Evolutionary conservation across 2,888 invertebrate species (phyloP).

Genomic region (Parelbella ahira): DNA sequence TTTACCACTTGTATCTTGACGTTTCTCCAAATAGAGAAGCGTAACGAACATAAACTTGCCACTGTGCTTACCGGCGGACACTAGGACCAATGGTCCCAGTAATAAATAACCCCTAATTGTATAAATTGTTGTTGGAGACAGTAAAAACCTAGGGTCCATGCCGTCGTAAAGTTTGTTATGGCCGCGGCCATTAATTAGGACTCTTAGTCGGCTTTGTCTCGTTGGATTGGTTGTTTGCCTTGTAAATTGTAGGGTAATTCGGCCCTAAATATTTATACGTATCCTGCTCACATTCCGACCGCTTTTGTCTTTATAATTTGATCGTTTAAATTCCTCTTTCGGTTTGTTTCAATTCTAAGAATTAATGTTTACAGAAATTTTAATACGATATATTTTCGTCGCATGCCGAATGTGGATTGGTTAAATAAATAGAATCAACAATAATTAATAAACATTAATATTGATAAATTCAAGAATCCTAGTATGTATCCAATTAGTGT

Average conservation of each 20-base stretch:
- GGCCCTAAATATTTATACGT: conserved; percentile 10
- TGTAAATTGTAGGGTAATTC: conserved; percentile 11
- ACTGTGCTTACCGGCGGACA: conserved; percentile 6
- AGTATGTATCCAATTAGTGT: too few species aligned
- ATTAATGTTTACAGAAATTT: too few species aligned
- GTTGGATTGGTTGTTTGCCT: conserved; percentile 14
- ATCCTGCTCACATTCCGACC: conserved; percentile 10
- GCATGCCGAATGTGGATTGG: too few species aligned
- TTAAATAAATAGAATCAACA: too few species aligned
- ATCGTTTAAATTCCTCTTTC: background rate
- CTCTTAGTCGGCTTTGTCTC: conserved; percentile 13
- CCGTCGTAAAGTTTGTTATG: conserved; percentile 24
- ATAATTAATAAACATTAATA: too few species aligned
- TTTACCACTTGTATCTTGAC: conserved; percentile 18
- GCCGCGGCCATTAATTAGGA: conserved; percentile 19
- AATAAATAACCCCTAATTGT: conserved; percentile 25
- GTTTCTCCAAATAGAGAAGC: conserved; percentile 24
- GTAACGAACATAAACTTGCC: conserved; percentile 16
- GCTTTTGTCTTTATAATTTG: background rate
- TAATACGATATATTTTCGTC: too few species aligned
- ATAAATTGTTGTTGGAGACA: conserved; percentile 18
- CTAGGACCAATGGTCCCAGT: background rate
- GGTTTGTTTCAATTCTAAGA: background rate
- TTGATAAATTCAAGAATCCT: too few species aligned
- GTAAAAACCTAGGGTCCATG: conserved; percentile 20